A percentile compares a stretch with the other conserved stretches of the same genome.
Evolutionary conservation across 2,797 vertebrate genomes (phyloP).

Genomic region (Hippopotamyrus pictus): DNA sequence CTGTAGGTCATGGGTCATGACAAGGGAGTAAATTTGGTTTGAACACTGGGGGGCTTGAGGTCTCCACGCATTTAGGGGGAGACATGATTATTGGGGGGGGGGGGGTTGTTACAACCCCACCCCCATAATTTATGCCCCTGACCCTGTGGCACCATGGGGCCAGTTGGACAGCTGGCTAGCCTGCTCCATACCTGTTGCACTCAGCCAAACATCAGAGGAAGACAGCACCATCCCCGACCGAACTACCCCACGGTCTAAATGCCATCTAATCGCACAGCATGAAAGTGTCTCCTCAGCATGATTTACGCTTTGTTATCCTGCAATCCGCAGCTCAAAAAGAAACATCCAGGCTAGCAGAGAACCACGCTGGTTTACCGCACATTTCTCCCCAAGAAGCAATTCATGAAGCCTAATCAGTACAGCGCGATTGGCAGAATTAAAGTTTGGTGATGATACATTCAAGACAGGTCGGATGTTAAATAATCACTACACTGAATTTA

Average conservation of each 20-base stretch:
- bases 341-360: neutral
- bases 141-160: neutral
- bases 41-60: neutral
- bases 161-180: neutral
- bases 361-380: neutral
- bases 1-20: too few species aligned
- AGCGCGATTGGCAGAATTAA: neutral
- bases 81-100: neutral
- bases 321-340: neutral
- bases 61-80: neutral
- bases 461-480: neutral
- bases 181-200: slow-evolving; percentile 15
- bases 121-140: neutral
- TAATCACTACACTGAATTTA: neutral
- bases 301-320: neutral
- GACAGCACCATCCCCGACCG: neutral
- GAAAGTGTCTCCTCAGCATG: neutral
- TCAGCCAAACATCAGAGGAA: neutral
- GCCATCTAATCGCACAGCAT: neutral
- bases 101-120: neutral
- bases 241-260: neutral
- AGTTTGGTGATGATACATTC: neutral
- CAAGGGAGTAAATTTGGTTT: neutral
- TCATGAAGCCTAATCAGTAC: neutral
- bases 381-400: neutral